phyloP scores from a whole-genome alignment of 2,888 invertebrate genomes.

The Microdon myrmicae region DNA sequence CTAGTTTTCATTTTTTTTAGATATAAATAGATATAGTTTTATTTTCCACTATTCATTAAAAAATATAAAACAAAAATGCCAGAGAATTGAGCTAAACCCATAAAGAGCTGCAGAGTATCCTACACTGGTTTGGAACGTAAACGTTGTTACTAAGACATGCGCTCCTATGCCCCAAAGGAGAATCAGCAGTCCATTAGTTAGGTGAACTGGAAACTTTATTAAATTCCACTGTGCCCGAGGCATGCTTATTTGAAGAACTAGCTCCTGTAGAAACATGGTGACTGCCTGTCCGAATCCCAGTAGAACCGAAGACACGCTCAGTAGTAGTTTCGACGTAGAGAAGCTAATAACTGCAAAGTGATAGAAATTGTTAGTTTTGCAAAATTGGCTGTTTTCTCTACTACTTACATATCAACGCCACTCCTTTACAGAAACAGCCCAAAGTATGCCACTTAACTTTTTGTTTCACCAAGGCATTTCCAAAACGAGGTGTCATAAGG shows the following conservation, averaged over 20 bases:
- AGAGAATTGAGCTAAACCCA: slow-evolving; percentile 59
- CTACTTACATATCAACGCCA: slow-evolving; percentile 63
- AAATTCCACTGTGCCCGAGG: slow-evolving; percentile 63
- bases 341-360: slow-evolving; percentile 62
- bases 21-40: slow-evolving; percentile 4
- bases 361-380: not conserved
- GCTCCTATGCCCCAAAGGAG: slow-evolving; percentile 63
- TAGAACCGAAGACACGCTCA: slow-evolving; percentile 64
- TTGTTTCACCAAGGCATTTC: slow-evolving; percentile 61
- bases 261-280: slow-evolving; percentile 63
- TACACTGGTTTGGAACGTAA: slow-evolving; percentile 64
- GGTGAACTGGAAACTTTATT: slow-evolving; percentile 62
- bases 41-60: slow-evolving; percentile 53
- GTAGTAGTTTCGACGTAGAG: slow-evolving; percentile 63
- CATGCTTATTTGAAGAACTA: slow-evolving; percentile 64
- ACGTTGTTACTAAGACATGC: slow-evolving; percentile 62
- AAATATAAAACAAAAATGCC: slow-evolving; percentile 62
- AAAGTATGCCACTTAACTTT: slow-evolving; percentile 64
- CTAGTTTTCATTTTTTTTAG: slow-evolving; percentile 1
- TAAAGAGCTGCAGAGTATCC: slow-evolving; percentile 61
- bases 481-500: slow-evolving; percentile 66
- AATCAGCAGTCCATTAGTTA: slow-evolving; percentile 64
- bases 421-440: slow-evolving; percentile 63
- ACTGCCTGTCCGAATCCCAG: slow-evolving; percentile 66
- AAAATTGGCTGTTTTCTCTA: not conserved